These are phyloP conservation scores for Pentamera pediparva DNA, from an alignment of 53 echinoderm and acorn worm genomes.

Conservation along the genomic window DNA sequence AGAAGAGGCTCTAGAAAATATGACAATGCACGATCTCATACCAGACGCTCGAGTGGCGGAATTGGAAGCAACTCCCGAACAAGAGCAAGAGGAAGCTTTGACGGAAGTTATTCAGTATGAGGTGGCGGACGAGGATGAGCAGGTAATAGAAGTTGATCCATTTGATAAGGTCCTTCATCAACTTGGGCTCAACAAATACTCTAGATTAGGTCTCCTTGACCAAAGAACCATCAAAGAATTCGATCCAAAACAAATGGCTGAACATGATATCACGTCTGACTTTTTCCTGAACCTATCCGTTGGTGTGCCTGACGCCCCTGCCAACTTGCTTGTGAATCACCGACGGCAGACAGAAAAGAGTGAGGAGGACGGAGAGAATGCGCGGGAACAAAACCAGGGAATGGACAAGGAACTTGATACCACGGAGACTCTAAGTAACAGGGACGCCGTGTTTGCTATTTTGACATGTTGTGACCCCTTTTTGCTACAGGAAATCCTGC, in stretches of 20 bases:
- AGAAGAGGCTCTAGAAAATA: no score
- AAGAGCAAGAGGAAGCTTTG: not conserved
- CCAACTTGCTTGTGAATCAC: not conserved
- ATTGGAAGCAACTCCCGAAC: not conserved
- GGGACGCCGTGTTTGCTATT: constrained; percentile 1
- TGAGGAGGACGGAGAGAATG: not conserved
- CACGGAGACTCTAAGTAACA: not conserved
- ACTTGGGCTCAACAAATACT: not conserved
- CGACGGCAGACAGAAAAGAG: not conserved
- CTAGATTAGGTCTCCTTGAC: not conserved
- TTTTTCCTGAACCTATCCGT: not conserved
- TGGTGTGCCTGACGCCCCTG: not conserved
- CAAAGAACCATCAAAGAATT: not conserved
- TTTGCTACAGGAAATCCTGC: constrained; percentile 1
- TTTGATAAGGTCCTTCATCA: not conserved
- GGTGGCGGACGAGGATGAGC: not conserved
- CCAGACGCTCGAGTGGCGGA: not conserved
- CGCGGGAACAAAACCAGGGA: not conserved
- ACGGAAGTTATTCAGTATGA: not conserved
- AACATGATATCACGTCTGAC: not conserved
- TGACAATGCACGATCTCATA: no score
- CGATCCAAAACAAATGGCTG: not conserved
- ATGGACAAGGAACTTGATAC: not conserved
- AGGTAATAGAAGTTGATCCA: not conserved
- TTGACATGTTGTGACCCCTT: not conserved